Conservation (phyloP, 2,113 vertebrate species). For the Martes martes region DNA sequence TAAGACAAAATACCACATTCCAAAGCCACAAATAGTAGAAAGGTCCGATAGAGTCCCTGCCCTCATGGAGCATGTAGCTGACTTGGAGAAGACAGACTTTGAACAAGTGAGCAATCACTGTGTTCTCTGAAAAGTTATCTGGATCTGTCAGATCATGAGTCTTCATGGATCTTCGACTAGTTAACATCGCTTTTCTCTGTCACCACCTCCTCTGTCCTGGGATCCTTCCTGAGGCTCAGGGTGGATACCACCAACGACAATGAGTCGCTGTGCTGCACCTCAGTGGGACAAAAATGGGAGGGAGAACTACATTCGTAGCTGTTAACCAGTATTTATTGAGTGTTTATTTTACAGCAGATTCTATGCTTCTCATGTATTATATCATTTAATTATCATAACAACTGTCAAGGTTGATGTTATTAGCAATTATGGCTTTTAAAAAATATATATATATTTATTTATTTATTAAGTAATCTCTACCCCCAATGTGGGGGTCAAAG, state of each 20-base stretch:
- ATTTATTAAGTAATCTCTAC: neutral
- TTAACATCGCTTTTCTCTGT: neutral
- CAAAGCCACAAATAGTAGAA: neutral
- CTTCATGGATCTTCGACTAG: neutral
- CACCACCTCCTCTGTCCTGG: neutral
- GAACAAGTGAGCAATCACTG: neutral
- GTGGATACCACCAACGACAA: neutral
- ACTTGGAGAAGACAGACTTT: neutral
- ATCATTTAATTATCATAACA: neutral
- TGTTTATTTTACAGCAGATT: neutral
- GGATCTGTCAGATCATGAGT: neutral
- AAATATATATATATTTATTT: neutral
- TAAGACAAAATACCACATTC: neutral
- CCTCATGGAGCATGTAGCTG: neutral
- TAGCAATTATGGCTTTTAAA: neutral
- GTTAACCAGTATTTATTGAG: neutral
- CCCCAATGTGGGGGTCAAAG: neutral
- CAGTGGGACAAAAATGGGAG: neutral
- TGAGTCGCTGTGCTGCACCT: neutral
- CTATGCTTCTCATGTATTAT: neutral
- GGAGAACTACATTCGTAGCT: neutral
- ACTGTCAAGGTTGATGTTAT: neutral
- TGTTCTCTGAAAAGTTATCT: neutral
- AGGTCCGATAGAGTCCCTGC: neutral
- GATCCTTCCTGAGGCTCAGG: neutral